Evolutionary conservation across 2,113 vertebrate species (phyloP).

Genomic region (Fregetta grallaria): DNA sequence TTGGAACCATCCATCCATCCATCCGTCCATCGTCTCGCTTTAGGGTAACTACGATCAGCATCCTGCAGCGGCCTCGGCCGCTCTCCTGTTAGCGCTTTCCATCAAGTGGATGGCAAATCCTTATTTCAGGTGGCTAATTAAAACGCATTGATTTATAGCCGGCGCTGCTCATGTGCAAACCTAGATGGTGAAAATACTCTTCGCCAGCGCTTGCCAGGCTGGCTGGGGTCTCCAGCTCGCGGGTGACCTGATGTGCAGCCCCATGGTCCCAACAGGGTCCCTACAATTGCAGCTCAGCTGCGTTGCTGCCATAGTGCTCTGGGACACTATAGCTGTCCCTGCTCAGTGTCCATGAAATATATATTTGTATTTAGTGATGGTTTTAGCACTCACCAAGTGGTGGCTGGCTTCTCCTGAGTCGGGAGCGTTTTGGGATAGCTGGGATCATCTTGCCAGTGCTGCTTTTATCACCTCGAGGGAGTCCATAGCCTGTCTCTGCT

Average conservation of each 20-base stretch:
- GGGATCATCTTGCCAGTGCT: neutral
- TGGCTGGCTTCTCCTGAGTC: neutral
- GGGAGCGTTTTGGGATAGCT: neutral
- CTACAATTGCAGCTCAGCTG: neutral
- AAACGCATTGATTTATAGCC: neutral
- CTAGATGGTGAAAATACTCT: neutral
- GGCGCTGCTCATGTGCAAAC: neutral
- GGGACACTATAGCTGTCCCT: neutral
- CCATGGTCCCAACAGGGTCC: neutral
- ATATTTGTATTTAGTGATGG: neutral
- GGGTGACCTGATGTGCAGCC: neutral
- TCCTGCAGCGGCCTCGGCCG: neutral
- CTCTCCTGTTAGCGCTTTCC: neutral
- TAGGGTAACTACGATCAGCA: neutral
- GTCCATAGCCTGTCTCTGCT: neutral
- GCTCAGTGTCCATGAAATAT: neutral
- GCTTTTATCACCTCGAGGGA: neutral
- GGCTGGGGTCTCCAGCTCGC: neutral
- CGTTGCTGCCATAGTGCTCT: fast-evolving
- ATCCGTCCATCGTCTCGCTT: neutral
- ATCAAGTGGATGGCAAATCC: neutral
- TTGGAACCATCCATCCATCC: neutral
- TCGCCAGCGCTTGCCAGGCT: neutral
- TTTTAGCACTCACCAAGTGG: neutral
- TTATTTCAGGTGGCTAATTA: neutral